Evolutionary conservation across 2,797 vertebrate genomes (phyloP), one percentile per base, ranked within the genome.

Genomic region (Neosilurus mollespiculum): DNA sequence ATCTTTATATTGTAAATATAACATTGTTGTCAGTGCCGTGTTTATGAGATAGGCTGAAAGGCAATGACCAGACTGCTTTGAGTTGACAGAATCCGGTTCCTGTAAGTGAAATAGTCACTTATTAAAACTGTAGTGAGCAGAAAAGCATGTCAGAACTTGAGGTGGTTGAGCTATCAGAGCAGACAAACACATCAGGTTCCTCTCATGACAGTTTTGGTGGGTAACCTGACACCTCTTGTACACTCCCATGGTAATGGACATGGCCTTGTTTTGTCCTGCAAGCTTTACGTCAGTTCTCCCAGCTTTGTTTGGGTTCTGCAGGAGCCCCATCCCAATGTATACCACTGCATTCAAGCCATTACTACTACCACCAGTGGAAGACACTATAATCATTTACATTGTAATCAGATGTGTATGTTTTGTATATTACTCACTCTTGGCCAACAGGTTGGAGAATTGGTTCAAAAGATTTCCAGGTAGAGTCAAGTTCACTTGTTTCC

Each of bases 391-490:
- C 53, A 54, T 5, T 51, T 71, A 51, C 34, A 14, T 8, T 78
- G 53, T 56, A 30, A 30, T 15, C 30, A 67, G 30, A 9, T 37
- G 9, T 78, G 22, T 22, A 43, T 65, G 30, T 58, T 30, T 58
- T 6, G 22, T 58, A 2, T 26, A 69, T 76, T 37, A 81, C 83
- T 77, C 43, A 84, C 83, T 67, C 9, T 84, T 59, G 14, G 83
- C 71, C 20, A 84, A 2, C 16, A 34, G 26, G 11, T 54, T 22
- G 49, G 62, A 30, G 37, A 84, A 20, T 6, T 20, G 22, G 24
- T 76, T 9, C 20, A 77, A 49, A 22, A 84, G 10, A 1, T 62
- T 26, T 77, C 37, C 20, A 34, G 0, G 75, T 64, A 89, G 83
- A 0, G 0, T 0, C 5, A 86, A 1, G 2, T 3, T 0, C 0